Evolutionary conservation across 2,113 vertebrate species (phyloP).

Genomic region (Plotosus lineatus): DNA sequence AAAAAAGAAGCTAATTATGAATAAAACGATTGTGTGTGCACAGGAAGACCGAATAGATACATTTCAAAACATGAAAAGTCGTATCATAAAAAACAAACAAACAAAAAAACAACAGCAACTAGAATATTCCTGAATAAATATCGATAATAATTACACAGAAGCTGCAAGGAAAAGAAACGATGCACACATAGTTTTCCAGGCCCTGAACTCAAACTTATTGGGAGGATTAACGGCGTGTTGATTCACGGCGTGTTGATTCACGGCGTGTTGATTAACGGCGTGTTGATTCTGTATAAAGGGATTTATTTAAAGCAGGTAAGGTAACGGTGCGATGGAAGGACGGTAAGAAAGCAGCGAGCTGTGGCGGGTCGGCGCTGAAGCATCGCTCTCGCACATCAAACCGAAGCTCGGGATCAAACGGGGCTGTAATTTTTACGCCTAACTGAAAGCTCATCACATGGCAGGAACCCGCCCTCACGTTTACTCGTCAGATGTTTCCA

Average conservation of each 20-base stretch:
- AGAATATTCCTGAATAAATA: no score
- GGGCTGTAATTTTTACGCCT: slow-evolving; percentile 14
- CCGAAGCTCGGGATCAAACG: background rate
- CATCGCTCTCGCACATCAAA: background rate
- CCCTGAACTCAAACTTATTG: no score
- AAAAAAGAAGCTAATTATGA: background rate
- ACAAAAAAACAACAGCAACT: background rate
- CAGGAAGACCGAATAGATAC: background rate
- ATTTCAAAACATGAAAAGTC: background rate
- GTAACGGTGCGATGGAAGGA: background rate
- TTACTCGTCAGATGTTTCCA: slow-evolving; percentile 36
- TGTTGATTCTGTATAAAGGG: no score
- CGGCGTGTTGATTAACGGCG: no score
- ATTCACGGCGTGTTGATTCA: no score
- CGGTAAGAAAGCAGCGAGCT: background rate
- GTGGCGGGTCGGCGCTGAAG: background rate
- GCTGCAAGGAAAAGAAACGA: background rate
- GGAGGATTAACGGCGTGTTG: no score
- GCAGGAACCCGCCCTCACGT: slow-evolving; percentile 23
- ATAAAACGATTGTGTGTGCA: background rate
- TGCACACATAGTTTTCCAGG: no score
- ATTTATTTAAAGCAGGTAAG: no score
- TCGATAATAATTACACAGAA: background rate
- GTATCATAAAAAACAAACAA: background rate
- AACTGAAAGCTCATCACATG: slow-evolving; percentile 18